Evolutionary conservation across 2,797 vertebrate genomes (phyloP).

Genomic region (Sebastes hubbsi): DNA sequence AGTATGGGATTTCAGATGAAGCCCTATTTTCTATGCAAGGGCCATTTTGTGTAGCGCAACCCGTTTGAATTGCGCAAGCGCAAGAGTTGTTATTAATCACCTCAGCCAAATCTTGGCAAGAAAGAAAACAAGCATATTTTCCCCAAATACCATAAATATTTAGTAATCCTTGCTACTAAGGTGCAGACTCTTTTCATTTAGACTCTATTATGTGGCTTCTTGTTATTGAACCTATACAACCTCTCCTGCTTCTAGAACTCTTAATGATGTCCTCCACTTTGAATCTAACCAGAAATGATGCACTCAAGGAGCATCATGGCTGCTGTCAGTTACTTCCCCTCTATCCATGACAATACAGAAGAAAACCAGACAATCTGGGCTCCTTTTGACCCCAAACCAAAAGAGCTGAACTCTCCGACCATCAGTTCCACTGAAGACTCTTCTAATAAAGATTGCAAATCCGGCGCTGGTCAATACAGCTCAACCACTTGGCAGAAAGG

Average conservation of each 20-base stretch:
- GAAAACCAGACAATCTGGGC: not conserved
- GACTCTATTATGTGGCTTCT: not conserved
- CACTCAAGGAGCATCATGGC: constrained; percentile 29
- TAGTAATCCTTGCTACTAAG: no score
- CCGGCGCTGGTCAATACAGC: not conserved
- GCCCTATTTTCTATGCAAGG: no score
- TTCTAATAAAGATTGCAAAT: no score
- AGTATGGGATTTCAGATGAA: no score
- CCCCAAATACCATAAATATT: not conserved
- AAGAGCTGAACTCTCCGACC: not conserved
- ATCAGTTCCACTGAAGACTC: not conserved
- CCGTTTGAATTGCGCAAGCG: no score
- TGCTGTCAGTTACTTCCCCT: constrained; percentile 14
- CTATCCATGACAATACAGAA: not conserved
- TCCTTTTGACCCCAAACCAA: no score
- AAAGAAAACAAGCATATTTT: not conserved
- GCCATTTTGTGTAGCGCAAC: no score
- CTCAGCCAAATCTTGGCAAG: not conserved
- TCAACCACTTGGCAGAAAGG: not conserved
- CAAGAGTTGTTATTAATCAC: not conserved
- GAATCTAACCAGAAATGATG: constrained; percentile 33
- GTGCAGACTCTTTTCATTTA: not conserved
- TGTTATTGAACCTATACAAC: not conserved
- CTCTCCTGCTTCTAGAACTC: constrained; percentile 5
- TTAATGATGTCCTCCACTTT: not conserved